Base-by-base conservation (phyloP, 2,113 vertebrate species). In the Dinomys branickii region DNA sequence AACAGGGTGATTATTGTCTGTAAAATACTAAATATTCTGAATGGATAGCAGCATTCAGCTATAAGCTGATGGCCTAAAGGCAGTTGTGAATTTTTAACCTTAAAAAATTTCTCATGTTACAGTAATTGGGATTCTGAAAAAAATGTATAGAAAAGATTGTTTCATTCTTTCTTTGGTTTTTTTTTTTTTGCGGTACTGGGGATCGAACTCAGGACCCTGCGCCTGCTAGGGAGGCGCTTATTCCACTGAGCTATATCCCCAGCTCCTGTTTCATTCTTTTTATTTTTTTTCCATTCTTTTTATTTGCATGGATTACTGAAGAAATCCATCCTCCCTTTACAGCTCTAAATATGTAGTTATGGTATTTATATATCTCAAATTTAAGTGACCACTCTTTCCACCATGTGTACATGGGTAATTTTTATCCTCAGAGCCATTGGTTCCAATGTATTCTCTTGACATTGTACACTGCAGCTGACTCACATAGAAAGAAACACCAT, bases 261-360 rank as follows among this genome's bases (percentile, higher is more conserved):
- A n/a, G n/a, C n/a, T n/a, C n/a, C n/a, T n/a, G n/a, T n/a, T n/a
- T n/a, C n/a, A n/a, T n/a, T n/a, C n/a, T n/a, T n/a, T n/a, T n/a
- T n/a, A n/a, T n/a, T n/a, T n/a, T n/a, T n/a, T n/a, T 98, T 96
- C 96, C 94, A 65, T 47, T 85, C 44, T 84, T 85, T 95, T 94
- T 95, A 93, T 95, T 82, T 87, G 47, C 44, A 77, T 0, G 11
- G 63, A 52, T 91, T 94, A 35, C 54, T 90, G 80, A 87, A 84
- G 88, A 85, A 95, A 93, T 92, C 77, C 19, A 50, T 59, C 84
- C 44, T 90, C 77, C 10, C 92, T 59, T 96, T 90, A 94, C 16
- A 85, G 71, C 85, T 94, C 56, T 94, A 67, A 95, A 93, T 93
- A 67, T 1, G 0, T 89, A 61, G 38, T 88, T 96, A 88, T 7